phyloP scores from a whole-genome alignment of 1,140 invertebrate genomes.

The Pachypeltis micranthus region DNA sequence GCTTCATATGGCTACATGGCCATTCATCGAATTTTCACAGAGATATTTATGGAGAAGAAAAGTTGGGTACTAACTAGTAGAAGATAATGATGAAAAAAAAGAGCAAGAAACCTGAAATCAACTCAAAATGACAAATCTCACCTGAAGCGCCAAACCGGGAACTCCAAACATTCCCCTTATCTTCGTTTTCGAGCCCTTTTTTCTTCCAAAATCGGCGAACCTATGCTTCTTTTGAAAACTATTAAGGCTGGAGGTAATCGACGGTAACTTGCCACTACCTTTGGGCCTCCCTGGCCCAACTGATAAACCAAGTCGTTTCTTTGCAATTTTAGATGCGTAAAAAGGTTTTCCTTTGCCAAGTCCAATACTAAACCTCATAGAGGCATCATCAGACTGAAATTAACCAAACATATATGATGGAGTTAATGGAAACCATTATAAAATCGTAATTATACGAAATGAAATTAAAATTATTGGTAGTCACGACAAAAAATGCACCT shows the following conservation, averaged over 20 bases:
- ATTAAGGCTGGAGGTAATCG: conserved; percentile 35
- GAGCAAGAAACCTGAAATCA: not conserved
- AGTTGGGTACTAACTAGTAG: too few relatives aligned
- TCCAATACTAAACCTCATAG: conserved; percentile 34
- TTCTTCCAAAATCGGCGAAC: conserved; percentile 58
- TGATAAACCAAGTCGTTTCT: conserved; percentile 52
- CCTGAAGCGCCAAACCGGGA: conserved; percentile 60
- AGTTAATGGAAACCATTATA: not conserved
- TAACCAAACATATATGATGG: not conserved
- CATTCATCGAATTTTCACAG: too few relatives aligned
- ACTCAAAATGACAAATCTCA: conserved; percentile 20
- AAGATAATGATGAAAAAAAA: too few relatives aligned
- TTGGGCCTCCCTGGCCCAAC: conserved; percentile 42
- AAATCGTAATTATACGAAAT: not conserved
- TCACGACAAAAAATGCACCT: too few relatives aligned
- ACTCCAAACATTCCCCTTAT: conserved; percentile 73
- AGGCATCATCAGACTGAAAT: conserved; percentile 34
- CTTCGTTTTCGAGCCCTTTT: conserved; percentile 70
- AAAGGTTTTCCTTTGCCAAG: conserved; percentile 68
- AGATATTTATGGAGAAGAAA: too few relatives aligned
- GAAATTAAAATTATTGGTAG: too few relatives aligned
- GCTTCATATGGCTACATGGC: too few relatives aligned
- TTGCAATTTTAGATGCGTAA: conserved; percentile 60
- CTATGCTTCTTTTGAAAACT: conserved; percentile 56
- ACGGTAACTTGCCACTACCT: conserved; percentile 30